phyloP scores from a whole-genome alignment of 2,113 vertebrate genomes.

The Clarias macrocephalus region DNA sequence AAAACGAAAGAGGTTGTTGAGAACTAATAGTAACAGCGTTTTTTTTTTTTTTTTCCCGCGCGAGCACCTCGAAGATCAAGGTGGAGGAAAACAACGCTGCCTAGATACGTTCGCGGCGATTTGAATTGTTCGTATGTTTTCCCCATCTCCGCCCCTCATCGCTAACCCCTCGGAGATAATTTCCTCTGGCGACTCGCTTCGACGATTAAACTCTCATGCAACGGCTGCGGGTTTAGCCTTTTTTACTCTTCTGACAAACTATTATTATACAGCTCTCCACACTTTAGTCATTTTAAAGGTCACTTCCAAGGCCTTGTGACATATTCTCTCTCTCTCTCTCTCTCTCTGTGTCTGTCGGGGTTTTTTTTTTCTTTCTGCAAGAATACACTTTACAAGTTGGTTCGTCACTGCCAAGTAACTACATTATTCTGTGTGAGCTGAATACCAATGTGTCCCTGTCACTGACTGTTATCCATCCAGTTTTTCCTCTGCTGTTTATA shows the following conservation, averaged over 20 bases:
- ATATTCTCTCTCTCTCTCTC: conserved; percentile 27
- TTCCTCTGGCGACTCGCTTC: conserved; percentile 36
- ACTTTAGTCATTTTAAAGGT: conserved; percentile 54
- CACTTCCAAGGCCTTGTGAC: conserved; percentile 47
- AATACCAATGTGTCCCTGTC: conserved; percentile 37
- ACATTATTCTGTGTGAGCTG: conserved; percentile 38
- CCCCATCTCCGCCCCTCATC: neutral
- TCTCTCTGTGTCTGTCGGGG: conserved; percentile 16
- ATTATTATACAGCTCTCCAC: conserved; percentile 48
- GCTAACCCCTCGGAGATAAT: conserved; percentile 35
- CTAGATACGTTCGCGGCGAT: conserved; percentile 30
- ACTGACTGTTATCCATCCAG: conserved; percentile 17
- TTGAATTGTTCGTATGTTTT: conserved; percentile 15
- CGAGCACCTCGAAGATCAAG: neutral
- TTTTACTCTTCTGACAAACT: conserved; percentile 42
- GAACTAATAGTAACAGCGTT: conserved; percentile 2
- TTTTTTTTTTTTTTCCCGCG: neutral
- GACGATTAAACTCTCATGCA: conserved; percentile 38
- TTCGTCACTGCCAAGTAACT: conserved; percentile 45
- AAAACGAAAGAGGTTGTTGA: neutral
- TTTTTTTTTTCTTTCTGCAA: conserved; percentile 22
- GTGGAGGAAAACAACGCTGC: neutral
- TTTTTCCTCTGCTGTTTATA: conserved; percentile 20
- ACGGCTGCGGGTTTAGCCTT: conserved; percentile 30
- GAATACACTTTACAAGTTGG: conserved; percentile 42